phyloP scores from a whole-genome alignment of 2,797 vertebrate genomes.

The Chrosomus eos region DNA sequence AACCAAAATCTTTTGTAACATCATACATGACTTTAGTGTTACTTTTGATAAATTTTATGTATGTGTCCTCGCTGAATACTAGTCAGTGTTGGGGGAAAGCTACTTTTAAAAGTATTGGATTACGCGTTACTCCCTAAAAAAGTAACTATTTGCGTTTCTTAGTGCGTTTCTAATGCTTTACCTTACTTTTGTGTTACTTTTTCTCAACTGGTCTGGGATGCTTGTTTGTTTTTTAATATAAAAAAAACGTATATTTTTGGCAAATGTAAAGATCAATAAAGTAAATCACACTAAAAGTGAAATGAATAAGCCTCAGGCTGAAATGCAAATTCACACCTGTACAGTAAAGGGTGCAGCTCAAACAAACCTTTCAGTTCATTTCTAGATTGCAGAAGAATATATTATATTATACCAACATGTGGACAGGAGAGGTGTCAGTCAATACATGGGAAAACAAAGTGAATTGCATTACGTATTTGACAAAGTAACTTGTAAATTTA shows the following conservation, averaged over 20 bases:
- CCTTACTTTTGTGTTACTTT: too few relatives aligned
- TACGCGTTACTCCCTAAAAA: not conserved
- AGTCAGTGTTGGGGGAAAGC: too few relatives aligned
- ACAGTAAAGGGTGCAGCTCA: not conserved
- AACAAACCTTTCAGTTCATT: not conserved
- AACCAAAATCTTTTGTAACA: not conserved
- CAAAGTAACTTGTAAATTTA: too few relatives aligned
- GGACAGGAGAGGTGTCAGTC: too few relatives aligned
- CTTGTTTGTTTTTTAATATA: too few relatives aligned
- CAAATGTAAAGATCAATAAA: not conserved
- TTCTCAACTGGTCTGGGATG: too few relatives aligned
- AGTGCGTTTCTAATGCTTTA: not conserved
- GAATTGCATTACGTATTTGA: too few relatives aligned
- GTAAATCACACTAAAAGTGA: not conserved
- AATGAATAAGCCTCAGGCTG: not conserved
- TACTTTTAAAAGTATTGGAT: not conserved
- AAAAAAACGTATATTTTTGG: fast-evolving
- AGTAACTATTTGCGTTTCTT: not conserved
- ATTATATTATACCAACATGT: too few relatives aligned
- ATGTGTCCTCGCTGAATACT: too few relatives aligned
- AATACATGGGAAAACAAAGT: too few relatives aligned
- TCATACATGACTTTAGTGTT: not conserved
- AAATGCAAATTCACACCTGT: not conserved
- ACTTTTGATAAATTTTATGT: not conserved
- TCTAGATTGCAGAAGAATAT: too few relatives aligned